Base-by-base conservation (phyloP, 2,797 vertebrate species). In the Notolepis coatsorum region DNA sequence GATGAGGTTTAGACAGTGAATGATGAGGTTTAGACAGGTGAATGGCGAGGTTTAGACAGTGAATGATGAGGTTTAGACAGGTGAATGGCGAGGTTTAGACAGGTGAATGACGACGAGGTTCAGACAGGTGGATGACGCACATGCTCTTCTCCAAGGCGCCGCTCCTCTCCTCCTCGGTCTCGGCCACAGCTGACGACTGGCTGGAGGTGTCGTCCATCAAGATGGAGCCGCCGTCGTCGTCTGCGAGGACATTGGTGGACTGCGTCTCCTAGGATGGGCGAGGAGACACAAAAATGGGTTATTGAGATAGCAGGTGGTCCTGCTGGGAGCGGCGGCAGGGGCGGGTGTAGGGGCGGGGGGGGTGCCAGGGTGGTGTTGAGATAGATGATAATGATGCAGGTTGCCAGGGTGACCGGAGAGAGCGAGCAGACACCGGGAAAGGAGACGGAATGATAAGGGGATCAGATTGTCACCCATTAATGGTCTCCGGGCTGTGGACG, bases 131-230 rank as follows among this genome's bases (percentile, higher is more conserved):
- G 38, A 25, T 21, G 45, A 86, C 96, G 73, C 93, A 97, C 96
- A 95, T 94, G 94, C 96, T 97, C 90, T 95, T 96, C 86, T 97
- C 96, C 88, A 96, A 93, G 87, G 96, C 95, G 84, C 73, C 90
- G 77, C 60, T 94, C 75, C 92, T 92, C 78, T 95, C 94, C 73
- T 96, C 95, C 79, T 96, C 95, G 17, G 88, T 95, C 89, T 94
- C 92, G 25, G 87, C 83, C 2, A 49, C 81, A 10, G 85, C 68
- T 0, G 92, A 92, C 66, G 91, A 91, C 56, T 92, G 90, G 86
- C 91, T 93, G 81, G 86, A 92, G 28, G 89, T 89, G 72, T 94
- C 92, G 20, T 94, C 93, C 84, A 88, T 90, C 82, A 88, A 68
- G 67, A 85, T 27, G 0, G 90, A 90, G 82, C 82, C 72, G 35